Evolutionary conservation across 1,140 invertebrate species (phyloP).

Genomic region (Whitmania pigra): DNA sequence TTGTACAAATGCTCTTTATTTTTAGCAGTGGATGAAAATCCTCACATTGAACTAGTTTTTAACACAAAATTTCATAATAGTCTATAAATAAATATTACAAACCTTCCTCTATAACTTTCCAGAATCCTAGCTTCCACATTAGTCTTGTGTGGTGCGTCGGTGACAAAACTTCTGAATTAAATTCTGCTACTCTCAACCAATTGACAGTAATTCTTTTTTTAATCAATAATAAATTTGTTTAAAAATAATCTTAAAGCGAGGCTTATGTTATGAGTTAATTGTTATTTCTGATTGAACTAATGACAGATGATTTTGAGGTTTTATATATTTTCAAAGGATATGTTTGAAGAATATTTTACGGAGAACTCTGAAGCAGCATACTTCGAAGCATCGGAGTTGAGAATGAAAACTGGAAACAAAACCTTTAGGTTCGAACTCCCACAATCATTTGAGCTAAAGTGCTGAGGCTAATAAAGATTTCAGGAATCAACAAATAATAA

Average conservation of each 20-base stretch:
- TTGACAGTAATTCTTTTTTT: neutral
- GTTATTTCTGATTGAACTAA: neutral
- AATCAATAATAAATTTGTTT: neutral
- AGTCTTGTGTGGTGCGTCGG: neutral
- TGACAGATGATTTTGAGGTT: neutral
- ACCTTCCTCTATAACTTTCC: neutral
- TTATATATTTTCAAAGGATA: neutral
- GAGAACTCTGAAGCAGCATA: neutral
- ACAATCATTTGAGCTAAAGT: too few species aligned
- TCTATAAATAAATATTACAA: neutral
- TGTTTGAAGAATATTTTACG: neutral
- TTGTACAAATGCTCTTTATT: neutral
- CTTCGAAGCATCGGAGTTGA: neutral
- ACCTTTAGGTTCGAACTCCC: neutral
- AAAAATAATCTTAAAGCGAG: neutral
- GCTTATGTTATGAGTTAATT: neutral
- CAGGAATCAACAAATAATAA: too few species aligned
- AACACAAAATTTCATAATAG: neutral
- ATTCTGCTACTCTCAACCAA: neutral
- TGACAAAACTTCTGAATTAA: neutral
- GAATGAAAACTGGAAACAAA: constrained; percentile 13
- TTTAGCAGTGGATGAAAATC: neutral
- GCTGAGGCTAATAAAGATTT: too few species aligned
- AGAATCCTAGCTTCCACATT: constrained; percentile 11
- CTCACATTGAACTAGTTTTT: constrained; percentile 11